These are phyloP conservation scores for Rhinogobius similis DNA, from an alignment of 2,113 vertebrate genomes.

Conservation along the genomic window DNA sequence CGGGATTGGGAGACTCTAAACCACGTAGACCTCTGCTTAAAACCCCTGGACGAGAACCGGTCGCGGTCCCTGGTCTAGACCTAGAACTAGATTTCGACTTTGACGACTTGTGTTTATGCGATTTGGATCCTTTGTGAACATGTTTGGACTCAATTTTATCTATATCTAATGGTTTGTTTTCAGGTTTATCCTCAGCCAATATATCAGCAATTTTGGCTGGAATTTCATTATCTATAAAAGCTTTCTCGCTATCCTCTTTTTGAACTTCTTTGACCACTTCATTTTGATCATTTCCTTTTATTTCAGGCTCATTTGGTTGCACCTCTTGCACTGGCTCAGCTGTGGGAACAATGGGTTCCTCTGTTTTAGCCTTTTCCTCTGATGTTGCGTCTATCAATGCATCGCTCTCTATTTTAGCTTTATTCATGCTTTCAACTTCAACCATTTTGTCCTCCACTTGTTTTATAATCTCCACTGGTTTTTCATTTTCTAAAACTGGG, in stretches of 20 bases:
- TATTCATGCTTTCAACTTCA: slow-evolving; percentile 25
- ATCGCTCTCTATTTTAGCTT: slow-evolving; percentile 18
- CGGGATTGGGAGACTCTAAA: slow-evolving; percentile 47
- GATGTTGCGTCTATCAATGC: slow-evolving; percentile 8
- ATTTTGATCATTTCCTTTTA: slow-evolving; percentile 11
- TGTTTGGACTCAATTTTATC: slow-evolving; percentile 23
- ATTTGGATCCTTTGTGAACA: slow-evolving; percentile 45
- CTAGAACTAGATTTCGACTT: slow-evolving; percentile 66
- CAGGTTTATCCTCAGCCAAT: slow-evolving; percentile 13
- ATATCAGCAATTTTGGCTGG: slow-evolving; percentile 12
- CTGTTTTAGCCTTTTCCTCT: slow-evolving; percentile 32
- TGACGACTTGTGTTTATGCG: slow-evolving; percentile 65
- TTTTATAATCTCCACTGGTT: slow-evolving; percentile 14
- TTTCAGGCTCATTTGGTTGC: background rate
- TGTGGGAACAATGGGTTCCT: slow-evolving; percentile 13
- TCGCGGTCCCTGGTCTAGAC: slow-evolving; percentile 67
- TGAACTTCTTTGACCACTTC: slow-evolving; percentile 14
- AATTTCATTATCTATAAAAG: background rate
- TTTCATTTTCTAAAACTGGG: slow-evolving; percentile 5
- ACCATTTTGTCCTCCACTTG: slow-evolving; percentile 19
- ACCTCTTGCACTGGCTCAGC: slow-evolving; percentile 19
- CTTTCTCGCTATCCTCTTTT: slow-evolving; percentile 7
- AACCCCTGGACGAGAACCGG: slow-evolving; percentile 53
- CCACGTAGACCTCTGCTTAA: slow-evolving; percentile 42
- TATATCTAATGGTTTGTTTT: slow-evolving; percentile 26